Percentiles rank a stretch among this genome's conserved stretches.
phyloP scores from a whole-genome alignment of 2,113 vertebrate species.

The Limanda limanda region DNA sequence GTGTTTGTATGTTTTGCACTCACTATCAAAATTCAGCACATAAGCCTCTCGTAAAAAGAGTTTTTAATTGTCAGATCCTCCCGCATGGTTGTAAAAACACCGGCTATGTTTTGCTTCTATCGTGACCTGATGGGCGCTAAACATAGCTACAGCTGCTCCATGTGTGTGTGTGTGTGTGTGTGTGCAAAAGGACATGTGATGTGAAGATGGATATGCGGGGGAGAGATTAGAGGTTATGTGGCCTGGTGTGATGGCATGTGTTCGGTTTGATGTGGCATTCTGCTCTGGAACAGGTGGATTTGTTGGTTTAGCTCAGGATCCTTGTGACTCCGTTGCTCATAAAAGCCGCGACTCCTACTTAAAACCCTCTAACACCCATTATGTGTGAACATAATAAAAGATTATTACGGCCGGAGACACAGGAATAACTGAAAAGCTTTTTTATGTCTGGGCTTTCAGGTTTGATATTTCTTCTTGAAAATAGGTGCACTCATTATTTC shows the following conservation, averaged over 20 bases:
- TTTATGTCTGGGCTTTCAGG: too few relatives aligned
- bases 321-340: constrained; percentile 16
- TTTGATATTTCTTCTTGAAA: too few relatives aligned
- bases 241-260: not conserved
- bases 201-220: constrained; percentile 42
- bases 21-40: not conserved
- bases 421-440: not conserved
- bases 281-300: constrained; percentile 39
- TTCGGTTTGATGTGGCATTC: not conserved
- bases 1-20: constrained; percentile 27
- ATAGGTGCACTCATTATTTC: too few relatives aligned
- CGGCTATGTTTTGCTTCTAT: constrained; percentile 29
- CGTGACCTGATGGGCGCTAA: constrained; percentile 65
- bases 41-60: not conserved
- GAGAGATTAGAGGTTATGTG: not conserved
- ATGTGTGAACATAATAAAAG: not conserved
- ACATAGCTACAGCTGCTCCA: constrained; percentile 75
- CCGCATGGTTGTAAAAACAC: constrained; percentile 32
- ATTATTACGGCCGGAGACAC: too few relatives aligned
- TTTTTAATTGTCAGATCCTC: constrained; percentile 47
- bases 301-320: constrained; percentile 40
- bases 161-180: constrained; percentile 17
- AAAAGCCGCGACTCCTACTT: constrained; percentile 15
- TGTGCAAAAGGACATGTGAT: constrained; percentile 46
- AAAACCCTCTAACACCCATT: constrained; percentile 6